Evolutionary conservation across 2,797 vertebrate species (phyloP).

Genomic region (Tragelaphus eurycerus): DNA sequence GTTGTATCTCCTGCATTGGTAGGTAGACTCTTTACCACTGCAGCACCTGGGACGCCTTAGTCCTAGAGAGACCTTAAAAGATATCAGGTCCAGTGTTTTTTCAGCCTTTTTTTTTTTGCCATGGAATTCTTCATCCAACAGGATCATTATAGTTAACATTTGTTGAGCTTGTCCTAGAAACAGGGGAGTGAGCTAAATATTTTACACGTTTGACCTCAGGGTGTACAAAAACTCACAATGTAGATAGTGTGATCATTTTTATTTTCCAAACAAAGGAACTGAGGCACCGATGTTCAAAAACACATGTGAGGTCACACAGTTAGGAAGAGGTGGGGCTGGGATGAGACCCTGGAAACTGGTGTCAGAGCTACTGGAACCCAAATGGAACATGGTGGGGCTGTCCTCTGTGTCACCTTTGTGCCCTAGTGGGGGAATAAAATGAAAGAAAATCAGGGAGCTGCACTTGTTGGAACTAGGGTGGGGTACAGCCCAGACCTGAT

Average conservation of each 20-base stretch:
- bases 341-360: neutral
- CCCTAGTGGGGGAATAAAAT: neutral
- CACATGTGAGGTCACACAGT: neutral
- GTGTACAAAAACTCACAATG: neutral
- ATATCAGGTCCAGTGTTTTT: neutral
- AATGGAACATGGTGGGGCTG: neutral
- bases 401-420: neutral
- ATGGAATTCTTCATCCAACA: neutral
- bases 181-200: neutral
- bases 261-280: neutral
- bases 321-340: neutral
- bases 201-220: neutral
- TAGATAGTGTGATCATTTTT: neutral
- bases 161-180: neutral
- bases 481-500: neutral
- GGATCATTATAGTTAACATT: neutral
- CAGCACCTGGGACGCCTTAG: neutral
- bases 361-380: neutral
- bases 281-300: neutral
- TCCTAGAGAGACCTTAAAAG: neutral
- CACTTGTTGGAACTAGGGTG: neutral
- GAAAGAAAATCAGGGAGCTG: neutral
- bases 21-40: neutral
- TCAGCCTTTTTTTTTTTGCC: neutral
- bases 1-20: neutral